Evolutionary conservation across 1,140 invertebrate genomes (phyloP).

Genomic region (Radopholus similis): DNA sequence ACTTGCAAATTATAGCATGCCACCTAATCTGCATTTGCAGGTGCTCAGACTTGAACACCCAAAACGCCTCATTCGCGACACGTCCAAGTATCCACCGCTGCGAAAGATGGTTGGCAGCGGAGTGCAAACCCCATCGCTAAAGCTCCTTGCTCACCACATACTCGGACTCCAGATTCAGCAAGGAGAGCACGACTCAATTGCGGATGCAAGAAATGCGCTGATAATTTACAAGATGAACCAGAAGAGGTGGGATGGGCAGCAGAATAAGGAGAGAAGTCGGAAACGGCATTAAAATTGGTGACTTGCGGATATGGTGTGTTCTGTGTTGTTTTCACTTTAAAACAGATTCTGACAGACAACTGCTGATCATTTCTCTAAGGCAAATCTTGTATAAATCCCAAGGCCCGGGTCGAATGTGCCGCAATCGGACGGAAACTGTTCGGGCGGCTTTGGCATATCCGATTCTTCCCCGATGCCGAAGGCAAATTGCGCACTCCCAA

Average conservation of each 20-base stretch:
- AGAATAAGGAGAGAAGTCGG: too few species aligned
- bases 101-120: slow-evolving; percentile 64
- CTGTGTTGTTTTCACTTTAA: too few species aligned
- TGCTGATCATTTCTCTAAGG: too few species aligned
- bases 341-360: too few species aligned
- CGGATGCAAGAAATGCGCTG: slow-evolving; percentile 49
- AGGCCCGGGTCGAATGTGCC: background rate
- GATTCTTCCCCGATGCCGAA: background rate
- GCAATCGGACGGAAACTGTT: background rate
- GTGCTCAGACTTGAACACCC: slow-evolving; percentile 77
- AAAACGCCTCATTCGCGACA: slow-evolving; percentile 73
- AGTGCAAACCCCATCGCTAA: slow-evolving; percentile 75
- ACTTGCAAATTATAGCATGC: background rate
- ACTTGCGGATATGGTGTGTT: too few species aligned
- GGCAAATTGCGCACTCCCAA: background rate
- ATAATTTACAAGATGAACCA: slow-evolving; percentile 27
- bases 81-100: slow-evolving; percentile 74
- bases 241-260: slow-evolving; percentile 36
- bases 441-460: background rate
- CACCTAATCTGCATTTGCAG: slow-evolving; percentile 31
- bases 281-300: too few species aligned
- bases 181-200: slow-evolving; percentile 81
- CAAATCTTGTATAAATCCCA: background rate
- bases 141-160: slow-evolving; percentile 72
- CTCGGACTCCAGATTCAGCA: slow-evolving; percentile 76